phyloP scores from a whole-genome alignment of 2,797 vertebrate species.

The Petrocephalus schoutedeni region DNA sequence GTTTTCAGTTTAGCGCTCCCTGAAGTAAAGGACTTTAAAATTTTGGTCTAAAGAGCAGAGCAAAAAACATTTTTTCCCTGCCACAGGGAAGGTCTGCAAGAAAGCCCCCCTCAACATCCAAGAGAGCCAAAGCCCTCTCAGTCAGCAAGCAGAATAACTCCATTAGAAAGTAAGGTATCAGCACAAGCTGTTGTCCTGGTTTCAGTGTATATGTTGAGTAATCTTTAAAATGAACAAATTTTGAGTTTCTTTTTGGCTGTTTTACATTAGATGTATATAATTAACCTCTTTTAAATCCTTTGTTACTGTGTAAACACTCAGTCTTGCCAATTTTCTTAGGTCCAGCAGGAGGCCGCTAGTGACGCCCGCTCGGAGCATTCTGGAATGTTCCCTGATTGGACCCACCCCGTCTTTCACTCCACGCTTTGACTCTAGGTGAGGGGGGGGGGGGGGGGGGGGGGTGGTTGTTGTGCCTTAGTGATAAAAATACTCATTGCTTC shows the following conservation, averaged over 20 bases:
- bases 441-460: background rate
- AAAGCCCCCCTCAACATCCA: slow-evolving; percentile 60
- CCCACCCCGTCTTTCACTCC: slow-evolving; percentile 65
- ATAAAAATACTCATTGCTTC: background rate
- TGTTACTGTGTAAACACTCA: background rate
- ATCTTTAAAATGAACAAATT: no score
- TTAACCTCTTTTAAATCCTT: background rate
- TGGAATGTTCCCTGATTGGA: slow-evolving; percentile 62
- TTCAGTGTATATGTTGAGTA: background rate
- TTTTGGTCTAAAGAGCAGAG: background rate
- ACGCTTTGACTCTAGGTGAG: slow-evolving; percentile 65
- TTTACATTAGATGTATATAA: background rate
- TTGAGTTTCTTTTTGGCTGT: background rate
- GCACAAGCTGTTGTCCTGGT: background rate
- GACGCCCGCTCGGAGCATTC: slow-evolving; percentile 56
- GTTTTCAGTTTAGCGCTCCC: background rate
- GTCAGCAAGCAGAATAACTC: slow-evolving; percentile 49
- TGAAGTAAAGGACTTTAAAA: background rate
- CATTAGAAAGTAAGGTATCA: slow-evolving; percentile 49
- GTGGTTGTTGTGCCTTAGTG: background rate
- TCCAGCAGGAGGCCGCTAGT: slow-evolving; percentile 57
- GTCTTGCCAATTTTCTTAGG: slow-evolving; percentile 40
- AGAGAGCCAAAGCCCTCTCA: slow-evolving; percentile 51
- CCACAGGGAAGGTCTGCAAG: slow-evolving; percentile 47
- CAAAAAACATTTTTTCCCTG: background rate